A percentile compares a stretch with the other conserved stretches of the same genome.
Conservation (phyloP, 2,888 invertebrate species). For the Leptopilina myrica region DNA sequence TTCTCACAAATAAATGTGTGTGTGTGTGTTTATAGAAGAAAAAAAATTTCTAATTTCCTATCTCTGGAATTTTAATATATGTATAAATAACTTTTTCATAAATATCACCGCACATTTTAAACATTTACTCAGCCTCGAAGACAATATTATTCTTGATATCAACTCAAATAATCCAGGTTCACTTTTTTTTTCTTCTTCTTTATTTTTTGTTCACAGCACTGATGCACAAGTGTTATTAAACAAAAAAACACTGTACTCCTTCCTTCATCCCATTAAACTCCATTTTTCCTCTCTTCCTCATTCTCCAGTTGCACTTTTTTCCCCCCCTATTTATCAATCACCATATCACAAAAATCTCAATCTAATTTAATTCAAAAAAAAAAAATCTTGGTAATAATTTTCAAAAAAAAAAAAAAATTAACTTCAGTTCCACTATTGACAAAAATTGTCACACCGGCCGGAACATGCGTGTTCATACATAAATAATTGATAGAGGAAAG, state of each 20-base stretch:
- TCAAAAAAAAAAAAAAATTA: too few species aligned
- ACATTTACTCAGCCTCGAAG: neutral
- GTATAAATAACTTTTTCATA: too few species aligned
- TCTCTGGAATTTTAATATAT: too few species aligned
- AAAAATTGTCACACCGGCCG: slow-evolving; percentile 4
- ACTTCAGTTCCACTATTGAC: neutral
- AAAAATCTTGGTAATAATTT: too few species aligned
- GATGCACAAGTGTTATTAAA: slow-evolving; percentile 15
- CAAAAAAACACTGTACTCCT: slow-evolving; percentile 27
- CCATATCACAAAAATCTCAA: neutral
- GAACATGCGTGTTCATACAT: slow-evolving; percentile 18
- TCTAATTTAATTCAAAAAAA: too few species aligned
- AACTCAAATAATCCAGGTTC: slow-evolving; percentile 20
- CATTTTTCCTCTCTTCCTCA: neutral
- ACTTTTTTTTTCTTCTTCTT: neutral
- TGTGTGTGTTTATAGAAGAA: too few species aligned
- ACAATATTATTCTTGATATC: neutral
- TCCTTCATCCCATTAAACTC: neutral
- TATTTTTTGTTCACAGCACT: slow-evolving; percentile 22
- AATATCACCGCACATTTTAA: too few species aligned
- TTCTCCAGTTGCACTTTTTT: neutral
- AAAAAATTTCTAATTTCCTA: too few species aligned
- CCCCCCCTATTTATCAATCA: neutral
- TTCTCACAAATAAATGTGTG: too few species aligned
- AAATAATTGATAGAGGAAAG: neutral